A percentile compares a stretch with the other conserved stretches of the same genome.
Evolutionary conservation across 2,888 invertebrate species (phyloP).

Genomic region (Ephialtes manifestator): DNA sequence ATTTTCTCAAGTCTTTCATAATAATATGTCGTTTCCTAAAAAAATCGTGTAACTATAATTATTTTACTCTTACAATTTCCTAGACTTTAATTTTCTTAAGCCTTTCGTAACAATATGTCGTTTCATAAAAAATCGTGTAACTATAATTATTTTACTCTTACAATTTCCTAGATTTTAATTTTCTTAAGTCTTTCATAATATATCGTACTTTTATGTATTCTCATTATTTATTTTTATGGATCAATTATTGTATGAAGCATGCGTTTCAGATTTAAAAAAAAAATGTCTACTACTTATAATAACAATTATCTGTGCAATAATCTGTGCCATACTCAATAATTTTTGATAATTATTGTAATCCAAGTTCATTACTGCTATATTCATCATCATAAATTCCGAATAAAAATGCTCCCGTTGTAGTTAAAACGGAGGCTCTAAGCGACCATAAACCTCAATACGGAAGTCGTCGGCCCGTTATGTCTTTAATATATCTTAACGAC

Average conservation of each 20-base stretch:
- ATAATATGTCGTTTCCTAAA: too few relatives aligned
- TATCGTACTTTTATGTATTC: not conserved
- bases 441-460: constrained; percentile 59
- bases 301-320: not conserved
- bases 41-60: not conserved
- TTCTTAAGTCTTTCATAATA: not conserved
- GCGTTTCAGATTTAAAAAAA: not conserved
- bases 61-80: not conserved
- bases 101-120: too few relatives aligned
- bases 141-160: not conserved
- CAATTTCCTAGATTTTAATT: not conserved
- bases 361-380: constrained; percentile 13
- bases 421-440: constrained; percentile 35
- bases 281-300: not conserved
- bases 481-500: constrained; percentile 72
- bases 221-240: not conserved
- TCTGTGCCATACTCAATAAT: not conserved
- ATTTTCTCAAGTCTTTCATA: not conserved
- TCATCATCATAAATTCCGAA: constrained; percentile 8
- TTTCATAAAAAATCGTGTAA: not conserved
- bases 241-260: not conserved
- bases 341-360: not conserved
- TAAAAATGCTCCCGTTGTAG: constrained; percentile 7
- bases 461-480: constrained; percentile 48
- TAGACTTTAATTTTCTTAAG: not conserved